phyloP scores from a whole-genome alignment of 2,888 invertebrate genomes.

The Parapristionchus giblindavisi region DNA sequence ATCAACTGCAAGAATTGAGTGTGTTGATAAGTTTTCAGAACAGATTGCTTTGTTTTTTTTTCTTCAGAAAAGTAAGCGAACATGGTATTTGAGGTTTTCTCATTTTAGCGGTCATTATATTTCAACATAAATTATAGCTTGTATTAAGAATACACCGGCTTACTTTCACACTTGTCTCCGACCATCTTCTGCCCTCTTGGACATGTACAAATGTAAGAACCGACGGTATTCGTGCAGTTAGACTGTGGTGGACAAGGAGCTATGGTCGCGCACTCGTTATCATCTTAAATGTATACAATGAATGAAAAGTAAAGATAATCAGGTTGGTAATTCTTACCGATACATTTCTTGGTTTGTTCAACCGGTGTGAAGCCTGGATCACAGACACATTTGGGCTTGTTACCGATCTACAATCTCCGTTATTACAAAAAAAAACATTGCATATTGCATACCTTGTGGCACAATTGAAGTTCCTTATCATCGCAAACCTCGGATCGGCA shows the following conservation, averaged over 20 bases:
- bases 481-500: conserved; percentile 31
- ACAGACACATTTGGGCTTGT: conserved; percentile 9
- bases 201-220: conserved; percentile 93
- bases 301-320: background rate
- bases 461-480: conserved; percentile 23
- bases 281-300: conserved; percentile 68
- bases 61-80: conserved; percentile 73
- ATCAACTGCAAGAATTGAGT: background rate
- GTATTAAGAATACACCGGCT: too few species aligned
- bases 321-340: background rate
- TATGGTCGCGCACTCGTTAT: conserved; percentile 51
- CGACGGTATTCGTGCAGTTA: conserved; percentile 93
- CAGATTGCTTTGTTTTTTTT: background rate
- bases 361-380: conserved; percentile 10
- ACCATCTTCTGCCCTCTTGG: conserved; percentile 72
- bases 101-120: too few species aligned
- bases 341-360: conserved; percentile 1
- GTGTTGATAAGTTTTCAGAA: background rate
- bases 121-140: too few species aligned
- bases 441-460: too few species aligned
- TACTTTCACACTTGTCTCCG: conserved; percentile 43
- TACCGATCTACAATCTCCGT: too few species aligned
- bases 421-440: too few species aligned
- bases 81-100: too few species aligned
- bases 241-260: conserved; percentile 93